These are phyloP conservation scores for Dermochelys coriacea DNA, from an alignment of 2,797 vertebrate genomes.

Conservation along the genomic window DNA sequence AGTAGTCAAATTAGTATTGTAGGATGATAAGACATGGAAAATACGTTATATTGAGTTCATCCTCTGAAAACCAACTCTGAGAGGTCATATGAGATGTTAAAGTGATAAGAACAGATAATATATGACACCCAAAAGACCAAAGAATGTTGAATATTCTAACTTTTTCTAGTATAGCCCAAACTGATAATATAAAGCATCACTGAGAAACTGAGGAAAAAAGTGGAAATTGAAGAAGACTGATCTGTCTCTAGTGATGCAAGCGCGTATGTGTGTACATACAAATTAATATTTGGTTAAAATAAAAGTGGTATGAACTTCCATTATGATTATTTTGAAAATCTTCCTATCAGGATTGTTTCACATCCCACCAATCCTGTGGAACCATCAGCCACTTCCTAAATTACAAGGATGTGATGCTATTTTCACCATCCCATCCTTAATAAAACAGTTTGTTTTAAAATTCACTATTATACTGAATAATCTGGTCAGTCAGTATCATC, in stretches of 20 bases:
- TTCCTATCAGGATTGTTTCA: background rate
- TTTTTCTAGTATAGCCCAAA: background rate
- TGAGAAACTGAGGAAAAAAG: background rate
- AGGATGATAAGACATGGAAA: background rate
- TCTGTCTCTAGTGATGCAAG: background rate
- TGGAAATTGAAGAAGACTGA: background rate
- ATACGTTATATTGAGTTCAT: accelerated
- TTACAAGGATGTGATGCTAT: background rate
- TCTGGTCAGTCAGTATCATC: background rate
- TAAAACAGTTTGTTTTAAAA: background rate
- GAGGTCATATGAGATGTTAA: background rate
- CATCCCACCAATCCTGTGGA: background rate
- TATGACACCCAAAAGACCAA: background rate
- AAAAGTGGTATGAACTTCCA: background rate
- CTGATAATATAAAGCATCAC: background rate
- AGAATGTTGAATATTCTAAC: background rate
- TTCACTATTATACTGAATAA: background rate
- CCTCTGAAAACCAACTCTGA: background rate
- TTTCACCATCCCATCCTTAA: background rate
- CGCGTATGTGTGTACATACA: background rate
- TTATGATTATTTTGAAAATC: background rate
- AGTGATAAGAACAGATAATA: background rate
- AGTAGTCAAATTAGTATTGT: background rate
- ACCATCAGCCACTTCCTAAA: background rate
- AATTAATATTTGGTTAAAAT: background rate